Evolutionary conservation across 1,140 invertebrate genomes (phyloP), one percentile per base, ranked within the genome.

Genomic region (Nylanderia fulva): DNA sequence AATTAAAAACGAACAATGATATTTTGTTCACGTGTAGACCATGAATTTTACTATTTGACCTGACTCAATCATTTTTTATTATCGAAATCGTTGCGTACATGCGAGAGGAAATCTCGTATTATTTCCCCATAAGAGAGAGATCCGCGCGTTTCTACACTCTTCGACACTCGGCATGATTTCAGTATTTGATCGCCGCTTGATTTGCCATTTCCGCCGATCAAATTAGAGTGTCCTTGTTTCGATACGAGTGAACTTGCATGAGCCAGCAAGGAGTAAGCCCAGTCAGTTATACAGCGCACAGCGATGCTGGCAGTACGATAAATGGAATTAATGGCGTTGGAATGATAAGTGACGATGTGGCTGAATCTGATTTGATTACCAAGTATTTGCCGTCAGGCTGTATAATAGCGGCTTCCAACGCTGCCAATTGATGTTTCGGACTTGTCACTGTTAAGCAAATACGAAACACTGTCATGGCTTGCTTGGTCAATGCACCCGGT

Each of bases 291-390:
- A 76, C 77, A n/a, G n/a, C 66, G 66, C 89, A 77, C 86, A 86
- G 75, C 86, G 69, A 85, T 87, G 89, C 88, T 85, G 88, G 86
- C 89, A 79, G 87, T 61, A 84, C 90, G 91, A 63, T 90, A 93
- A 94, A 93, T 92, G 90, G 88, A 92, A 94, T 93, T 93, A 94
- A 93, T 89, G 86, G 91, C 89, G 88, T 77, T 85, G 90, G 75
- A 87, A 91, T 89, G 91, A 94, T 93, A 93, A 93, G 91, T 93
- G 89, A 89, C 90, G 90, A 85, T 84, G 84, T 75, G 48, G 66
- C 68, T 90, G 88, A 85, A 92, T 93, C 90, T 94, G 92, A 94
- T 93, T 93, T 89, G 92, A 94, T 94, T 94, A 93, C 87, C 89
- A 94, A 94, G 90, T 89, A 86, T 88, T 87, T 92, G 91, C 92